Base-by-base conservation (phyloP, 2,888 invertebrate genomes). In the Orthonevra nobilis region DNA sequence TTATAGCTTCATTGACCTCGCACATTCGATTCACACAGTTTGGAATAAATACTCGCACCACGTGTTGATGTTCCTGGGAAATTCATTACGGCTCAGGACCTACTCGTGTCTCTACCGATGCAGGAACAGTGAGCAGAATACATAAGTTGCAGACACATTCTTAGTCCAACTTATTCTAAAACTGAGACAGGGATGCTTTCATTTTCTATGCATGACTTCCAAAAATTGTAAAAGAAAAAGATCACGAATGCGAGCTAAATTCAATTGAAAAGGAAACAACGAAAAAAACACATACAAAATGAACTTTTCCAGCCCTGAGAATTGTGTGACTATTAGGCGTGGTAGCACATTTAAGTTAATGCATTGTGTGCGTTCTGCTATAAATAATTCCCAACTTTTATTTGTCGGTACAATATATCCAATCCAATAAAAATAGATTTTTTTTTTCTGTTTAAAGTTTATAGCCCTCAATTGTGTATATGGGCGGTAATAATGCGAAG, bases 1-100 rank as follows among this genome's bases (percentile, higher is more conserved):
- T 75, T 75, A 75, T 61, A 74, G 69, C 68, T 74, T 32, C 61
- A 74, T 74, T 68, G 74, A 74, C 74, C 74, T 68, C 60, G 30
- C 66, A 15, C 10, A 60, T 20, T 17, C 14, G n/a, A n/a, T n/a
- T 23, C 36, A 28, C 19, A 61, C 60, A 61, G 36, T 54, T 28
- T n/a, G n/a, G n/a, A n/a, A n/a, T n/a, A n/a, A n/a, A n/a, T 28
- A 40, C 36, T 69, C 61, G 54, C 58, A 42, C 30, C 54, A 46
- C 52, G 14, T 30, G 32, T 34, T 34, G 42, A 44, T 10, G 19
- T 48, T 64, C 54, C 63, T 54, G 52, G 34, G 28, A 34, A 42
- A 38, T 20, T 3, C 12, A 68, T 30, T 20, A n/a, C n/a, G n/a
- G n/a, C n/a, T n/a, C n/a, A n/a, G n/a, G n/a, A n/a, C n/a, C n/a